Evolutionary conservation across 2,113 vertebrate genomes (phyloP).

Genomic region (Limnothrissa miodon): DNA sequence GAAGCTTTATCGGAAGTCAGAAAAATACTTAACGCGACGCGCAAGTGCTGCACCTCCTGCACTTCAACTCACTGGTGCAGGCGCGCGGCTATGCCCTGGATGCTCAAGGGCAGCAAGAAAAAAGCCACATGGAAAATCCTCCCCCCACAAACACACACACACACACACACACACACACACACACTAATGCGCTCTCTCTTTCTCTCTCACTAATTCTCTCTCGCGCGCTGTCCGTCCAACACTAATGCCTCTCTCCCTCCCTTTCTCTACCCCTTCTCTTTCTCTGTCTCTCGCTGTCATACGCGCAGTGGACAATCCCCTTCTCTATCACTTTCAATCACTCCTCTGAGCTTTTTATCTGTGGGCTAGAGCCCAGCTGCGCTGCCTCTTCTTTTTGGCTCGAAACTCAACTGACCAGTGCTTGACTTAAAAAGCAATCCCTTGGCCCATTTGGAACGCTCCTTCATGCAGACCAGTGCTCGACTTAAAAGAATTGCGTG

Average conservation of each 20-base stretch:
- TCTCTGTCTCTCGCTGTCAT: slow-evolving; percentile 52
- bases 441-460: neutral
- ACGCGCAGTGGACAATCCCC: slow-evolving; percentile 71
- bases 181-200: slow-evolving; percentile 48
- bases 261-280: slow-evolving; percentile 53
- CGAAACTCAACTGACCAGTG: slow-evolving; percentile 4
- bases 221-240: slow-evolving; percentile 51
- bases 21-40: slow-evolving; percentile 68
- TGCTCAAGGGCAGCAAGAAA: slow-evolving; percentile 81
- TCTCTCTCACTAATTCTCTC: slow-evolving; percentile 53
- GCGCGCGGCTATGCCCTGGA: slow-evolving; percentile 72
- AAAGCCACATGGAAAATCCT: slow-evolving; percentile 77
- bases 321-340: slow-evolving; percentile 88
- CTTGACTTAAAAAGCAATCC: neutral
- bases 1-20: slow-evolving; percentile 67
- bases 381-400: neutral
- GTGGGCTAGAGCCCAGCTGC: slow-evolving; percentile 2
- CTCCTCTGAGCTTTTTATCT: slow-evolving; percentile 60
- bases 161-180: slow-evolving; percentile 22
- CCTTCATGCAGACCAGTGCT: slow-evolving; percentile 3
- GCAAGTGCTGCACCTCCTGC: slow-evolving; percentile 53
- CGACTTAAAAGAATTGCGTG: neutral
- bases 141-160: slow-evolving; percentile 39
- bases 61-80: slow-evolving; percentile 64
- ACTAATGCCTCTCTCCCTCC: slow-evolving; percentile 71